phyloP scores from a whole-genome alignment of 2,113 vertebrate genomes.

The Caranx ignobilis region DNA sequence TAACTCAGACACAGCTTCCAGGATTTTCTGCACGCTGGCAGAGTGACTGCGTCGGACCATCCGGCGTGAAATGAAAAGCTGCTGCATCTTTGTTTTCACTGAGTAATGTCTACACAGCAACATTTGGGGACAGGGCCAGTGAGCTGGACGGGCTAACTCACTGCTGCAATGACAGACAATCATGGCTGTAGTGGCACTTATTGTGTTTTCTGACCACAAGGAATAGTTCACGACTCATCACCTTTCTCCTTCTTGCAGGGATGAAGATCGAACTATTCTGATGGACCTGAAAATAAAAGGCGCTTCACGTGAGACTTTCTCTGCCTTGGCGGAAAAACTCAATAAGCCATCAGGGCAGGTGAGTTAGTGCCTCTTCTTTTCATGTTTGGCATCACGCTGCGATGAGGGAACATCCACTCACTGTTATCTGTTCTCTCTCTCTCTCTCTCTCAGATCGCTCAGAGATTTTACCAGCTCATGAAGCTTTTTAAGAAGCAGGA shows the following conservation, averaged over 20 bases:
- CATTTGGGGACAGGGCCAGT: too few relatives aligned
- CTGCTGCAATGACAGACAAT: too few relatives aligned
- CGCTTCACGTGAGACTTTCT: slow-evolving; percentile 91
- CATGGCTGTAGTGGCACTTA: too few relatives aligned
- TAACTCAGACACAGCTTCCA: too few relatives aligned
- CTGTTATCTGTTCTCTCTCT: slow-evolving; percentile 14
- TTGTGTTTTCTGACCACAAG: too few relatives aligned
- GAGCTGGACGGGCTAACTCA: too few relatives aligned
- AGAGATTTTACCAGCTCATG: slow-evolving; percentile 94
- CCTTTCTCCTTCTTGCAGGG: slow-evolving; percentile 78
- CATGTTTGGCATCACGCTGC: not conserved
- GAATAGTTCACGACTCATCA: not conserved
- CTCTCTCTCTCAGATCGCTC: slow-evolving; percentile 86
- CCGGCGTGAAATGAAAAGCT: too few relatives aligned
- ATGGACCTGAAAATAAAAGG: slow-evolving; percentile 91
- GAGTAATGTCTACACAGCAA: too few relatives aligned
- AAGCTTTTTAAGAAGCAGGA: slow-evolving; percentile 96
- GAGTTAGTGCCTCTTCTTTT: not conserved
- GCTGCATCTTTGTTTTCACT: too few relatives aligned
- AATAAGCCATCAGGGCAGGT: slow-evolving; percentile 92
- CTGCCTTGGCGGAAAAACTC: slow-evolving; percentile 87
- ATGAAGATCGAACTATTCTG: slow-evolving; percentile 94
- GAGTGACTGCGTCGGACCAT: too few relatives aligned
- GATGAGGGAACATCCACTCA: not conserved
- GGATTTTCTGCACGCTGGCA: too few relatives aligned